A percentile compares a stretch with the other conserved stretches of the same genome.
Evolutionary conservation across 2,113 vertebrate species (phyloP).

Genomic region (Cyprinodon brontotheroides): DNA sequence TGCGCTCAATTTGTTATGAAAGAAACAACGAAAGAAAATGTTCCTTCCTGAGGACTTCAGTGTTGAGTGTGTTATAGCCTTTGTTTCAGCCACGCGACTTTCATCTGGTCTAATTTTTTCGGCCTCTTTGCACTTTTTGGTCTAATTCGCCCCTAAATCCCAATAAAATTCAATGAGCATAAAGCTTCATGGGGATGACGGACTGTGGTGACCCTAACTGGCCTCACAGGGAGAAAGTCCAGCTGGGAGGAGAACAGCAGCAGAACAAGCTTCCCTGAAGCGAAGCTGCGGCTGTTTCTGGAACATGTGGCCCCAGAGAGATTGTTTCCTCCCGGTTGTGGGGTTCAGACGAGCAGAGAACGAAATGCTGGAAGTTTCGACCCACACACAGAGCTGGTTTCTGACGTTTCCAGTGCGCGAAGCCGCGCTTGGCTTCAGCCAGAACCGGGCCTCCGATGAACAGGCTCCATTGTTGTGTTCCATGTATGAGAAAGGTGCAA

Average conservation of each 20-base stretch:
- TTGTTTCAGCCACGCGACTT: too few species aligned
- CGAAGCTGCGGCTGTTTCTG: not conserved
- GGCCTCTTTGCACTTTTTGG: not conserved
- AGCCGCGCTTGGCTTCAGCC: constrained; percentile 51
- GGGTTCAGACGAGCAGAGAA: constrained; percentile 16
- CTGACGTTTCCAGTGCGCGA: constrained; percentile 53
- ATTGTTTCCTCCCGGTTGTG: constrained; percentile 2
- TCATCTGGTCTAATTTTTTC: too few species aligned
- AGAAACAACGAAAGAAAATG: too few species aligned
- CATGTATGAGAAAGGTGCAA: constrained; percentile 17
- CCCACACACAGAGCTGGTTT: constrained; percentile 2
- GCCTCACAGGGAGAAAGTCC: not conserved
- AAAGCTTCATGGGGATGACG: not conserved
- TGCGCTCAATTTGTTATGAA: too few species aligned
- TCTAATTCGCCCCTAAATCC: too few species aligned
- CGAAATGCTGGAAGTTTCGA: not conserved
- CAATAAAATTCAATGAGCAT: not conserved
- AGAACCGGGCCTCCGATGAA: constrained; percentile 45
- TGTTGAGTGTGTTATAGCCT: too few species aligned
- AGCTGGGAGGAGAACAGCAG: not conserved
- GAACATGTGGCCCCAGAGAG: constrained; percentile 13
- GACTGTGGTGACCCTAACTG: not conserved
- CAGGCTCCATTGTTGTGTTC: constrained; percentile 59
- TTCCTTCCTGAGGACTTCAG: too few species aligned
- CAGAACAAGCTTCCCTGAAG: not conserved